Base-by-base conservation (phyloP, 1,140 invertebrate species). In the Cepaea nemoralis region DNA sequence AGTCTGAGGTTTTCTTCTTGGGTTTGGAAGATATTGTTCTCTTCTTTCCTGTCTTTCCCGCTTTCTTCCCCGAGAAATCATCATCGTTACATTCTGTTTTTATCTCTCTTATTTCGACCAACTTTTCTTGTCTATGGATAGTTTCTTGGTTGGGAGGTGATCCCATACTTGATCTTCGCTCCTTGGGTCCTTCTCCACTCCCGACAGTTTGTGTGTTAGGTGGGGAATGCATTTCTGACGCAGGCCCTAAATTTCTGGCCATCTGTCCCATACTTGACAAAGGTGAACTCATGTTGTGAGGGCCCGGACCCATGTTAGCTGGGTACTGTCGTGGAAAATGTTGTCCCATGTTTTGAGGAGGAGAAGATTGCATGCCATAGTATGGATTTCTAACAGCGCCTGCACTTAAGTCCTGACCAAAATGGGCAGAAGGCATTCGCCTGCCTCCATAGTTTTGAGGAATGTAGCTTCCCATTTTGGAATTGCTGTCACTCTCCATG, bases 201-300 rank as follows among this genome's bases (percentile, higher is more conserved):
- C n/a, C 59, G 5, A 59, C 22, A 10, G 59, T 63, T 31, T 39
- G 71, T 48, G 42, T 24, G 42, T 27, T 70, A 39, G 63, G 45
- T 35, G 42, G 39, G 39, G 75, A 82, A 37, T 71, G 76, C 55
- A 77, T 33, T 35, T 37, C 31, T 66, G 35, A n/a, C 14, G 6
- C 37, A 33, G 31, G 19, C 27, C 75, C 37, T n/a, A 77, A 48
- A 59, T 82, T 78, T 59, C 73, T 45, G 66, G 81, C 27, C 76
- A 77, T 77, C 75, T 77, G 76, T n/a, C 75, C 76, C 81, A 77
- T 71, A 37, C 81, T 55, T 48, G 71, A 40, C 39, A 77, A 70
- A 42, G 76, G 67, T 71, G 81, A 74, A 69, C 35, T 50, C 69
- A 55, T 59, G n/a, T 33, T 12, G n/a, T 42, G 67, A 22, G 69